These are phyloP conservation scores for Neopelma chrysocephalum DNA, from an alignment of 2,797 vertebrate genomes.

Conservation along the genomic window DNA sequence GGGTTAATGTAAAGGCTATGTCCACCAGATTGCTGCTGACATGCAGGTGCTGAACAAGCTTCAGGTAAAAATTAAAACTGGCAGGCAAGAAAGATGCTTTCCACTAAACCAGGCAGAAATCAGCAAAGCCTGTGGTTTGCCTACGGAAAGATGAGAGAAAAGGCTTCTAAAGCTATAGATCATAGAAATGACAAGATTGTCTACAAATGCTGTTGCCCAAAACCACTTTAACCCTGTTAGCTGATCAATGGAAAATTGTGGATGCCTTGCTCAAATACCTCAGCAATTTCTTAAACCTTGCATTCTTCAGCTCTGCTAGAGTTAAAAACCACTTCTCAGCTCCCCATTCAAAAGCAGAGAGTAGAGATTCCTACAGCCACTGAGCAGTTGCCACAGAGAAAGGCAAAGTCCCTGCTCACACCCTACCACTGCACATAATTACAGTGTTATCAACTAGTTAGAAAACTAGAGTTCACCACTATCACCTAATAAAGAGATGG, in stretches of 20 bases:
- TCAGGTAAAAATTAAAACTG: not conserved
- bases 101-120: not conserved
- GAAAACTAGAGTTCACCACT: not conserved
- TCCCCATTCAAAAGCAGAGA: not conserved
- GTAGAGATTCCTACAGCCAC: not conserved
- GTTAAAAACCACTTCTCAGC: not conserved
- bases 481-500: not conserved
- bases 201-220: not conserved
- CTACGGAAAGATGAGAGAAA: not conserved
- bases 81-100: not conserved
- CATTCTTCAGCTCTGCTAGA: not conserved
- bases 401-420: not conserved
- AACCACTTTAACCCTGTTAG: not conserved
- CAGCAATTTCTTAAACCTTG: not conserved
- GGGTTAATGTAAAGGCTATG: not conserved
- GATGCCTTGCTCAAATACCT: not conserved
- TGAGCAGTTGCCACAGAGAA: not conserved
- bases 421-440: not conserved
- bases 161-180: not conserved
- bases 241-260: not conserved
- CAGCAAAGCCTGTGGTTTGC: not conserved
- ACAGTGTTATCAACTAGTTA: not conserved
- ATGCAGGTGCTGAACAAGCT: not conserved
- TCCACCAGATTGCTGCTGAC: not conserved
- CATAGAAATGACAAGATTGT: not conserved